Percentiles rank a stretch among this genome's conserved stretches.
phyloP scores from a whole-genome alignment of 2,113 vertebrate genomes.

The Murina feae region DNA sequence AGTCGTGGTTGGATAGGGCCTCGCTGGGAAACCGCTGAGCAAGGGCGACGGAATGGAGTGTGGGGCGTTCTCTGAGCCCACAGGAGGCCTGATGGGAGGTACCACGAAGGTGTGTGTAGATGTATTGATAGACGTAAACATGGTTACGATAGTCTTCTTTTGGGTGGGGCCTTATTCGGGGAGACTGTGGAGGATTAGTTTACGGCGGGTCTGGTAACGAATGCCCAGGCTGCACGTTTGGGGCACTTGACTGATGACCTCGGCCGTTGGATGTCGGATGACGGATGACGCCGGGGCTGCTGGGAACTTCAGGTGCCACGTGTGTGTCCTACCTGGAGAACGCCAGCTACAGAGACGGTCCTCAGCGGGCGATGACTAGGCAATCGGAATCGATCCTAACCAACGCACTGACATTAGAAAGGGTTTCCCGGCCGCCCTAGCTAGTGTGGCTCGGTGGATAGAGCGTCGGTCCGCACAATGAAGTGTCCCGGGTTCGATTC shows the following conservation, averaged over 20 bases:
- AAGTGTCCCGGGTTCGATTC: too few relatives aligned
- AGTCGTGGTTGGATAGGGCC: slow-evolving; percentile 67
- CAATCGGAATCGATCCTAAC: neutral
- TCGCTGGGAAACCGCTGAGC: slow-evolving; percentile 73
- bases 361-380: neutral
- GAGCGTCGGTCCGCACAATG: too few relatives aligned
- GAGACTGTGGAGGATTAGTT: neutral
- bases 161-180: neutral
- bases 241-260: neutral
- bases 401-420: neutral
- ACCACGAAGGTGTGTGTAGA: slow-evolving; percentile 59
- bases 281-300: neutral
- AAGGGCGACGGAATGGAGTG: slow-evolving; percentile 62
- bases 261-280: neutral
- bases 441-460: too few relatives aligned
- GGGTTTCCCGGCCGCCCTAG: too few relatives aligned
- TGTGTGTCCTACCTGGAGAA: neutral
- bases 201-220: too few relatives aligned
- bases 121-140: neutral
- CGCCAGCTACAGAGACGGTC: neutral
- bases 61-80: slow-evolving; percentile 43
- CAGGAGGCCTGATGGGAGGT: slow-evolving; percentile 48
- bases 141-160: neutral
- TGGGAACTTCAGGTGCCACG: neutral
- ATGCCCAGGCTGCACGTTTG: neutral